These are phyloP conservation scores for Malurus elegans DNA, from an alignment of 2,113 vertebrate species.

Conservation along the genomic window DNA sequence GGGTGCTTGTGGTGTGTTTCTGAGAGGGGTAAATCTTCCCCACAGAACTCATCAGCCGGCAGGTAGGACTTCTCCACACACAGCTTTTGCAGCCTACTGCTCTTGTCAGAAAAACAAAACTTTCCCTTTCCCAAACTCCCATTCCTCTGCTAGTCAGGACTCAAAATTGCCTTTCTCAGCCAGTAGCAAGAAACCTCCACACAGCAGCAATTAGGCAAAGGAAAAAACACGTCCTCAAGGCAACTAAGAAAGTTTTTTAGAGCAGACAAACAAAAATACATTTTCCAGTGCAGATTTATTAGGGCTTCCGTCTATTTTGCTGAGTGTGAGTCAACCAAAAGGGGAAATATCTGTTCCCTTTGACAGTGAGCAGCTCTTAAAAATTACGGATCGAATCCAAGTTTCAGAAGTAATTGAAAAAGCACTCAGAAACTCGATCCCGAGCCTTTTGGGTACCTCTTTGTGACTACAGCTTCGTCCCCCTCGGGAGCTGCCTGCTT, in stretches of 20 bases:
- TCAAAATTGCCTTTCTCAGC: background rate
- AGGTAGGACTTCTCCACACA: background rate
- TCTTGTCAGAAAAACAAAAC: background rate
- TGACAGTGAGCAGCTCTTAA: background rate
- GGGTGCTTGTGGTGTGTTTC: background rate
- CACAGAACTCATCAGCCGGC: background rate
- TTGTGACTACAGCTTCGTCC: background rate
- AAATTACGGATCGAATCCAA: background rate
- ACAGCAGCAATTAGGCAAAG: background rate
- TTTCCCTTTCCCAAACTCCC: background rate
- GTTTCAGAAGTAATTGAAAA: background rate
- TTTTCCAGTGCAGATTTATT: constrained; percentile 40
- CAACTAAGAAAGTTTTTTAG: background rate
- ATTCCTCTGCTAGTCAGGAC: background rate
- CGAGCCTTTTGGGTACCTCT: background rate
- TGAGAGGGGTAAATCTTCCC: background rate
- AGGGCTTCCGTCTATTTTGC: background rate
- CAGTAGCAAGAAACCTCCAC: background rate
- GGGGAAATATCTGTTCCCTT: background rate
- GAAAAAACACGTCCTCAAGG: background rate
- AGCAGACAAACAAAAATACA: background rate
- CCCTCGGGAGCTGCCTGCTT: background rate
- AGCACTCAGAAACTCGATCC: background rate
- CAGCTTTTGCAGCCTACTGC: background rate
- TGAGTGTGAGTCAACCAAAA: constrained; percentile 6